phyloP scores from a whole-genome alignment of 2,113 vertebrate genomes.

The Gadus chalcogrammus region DNA sequence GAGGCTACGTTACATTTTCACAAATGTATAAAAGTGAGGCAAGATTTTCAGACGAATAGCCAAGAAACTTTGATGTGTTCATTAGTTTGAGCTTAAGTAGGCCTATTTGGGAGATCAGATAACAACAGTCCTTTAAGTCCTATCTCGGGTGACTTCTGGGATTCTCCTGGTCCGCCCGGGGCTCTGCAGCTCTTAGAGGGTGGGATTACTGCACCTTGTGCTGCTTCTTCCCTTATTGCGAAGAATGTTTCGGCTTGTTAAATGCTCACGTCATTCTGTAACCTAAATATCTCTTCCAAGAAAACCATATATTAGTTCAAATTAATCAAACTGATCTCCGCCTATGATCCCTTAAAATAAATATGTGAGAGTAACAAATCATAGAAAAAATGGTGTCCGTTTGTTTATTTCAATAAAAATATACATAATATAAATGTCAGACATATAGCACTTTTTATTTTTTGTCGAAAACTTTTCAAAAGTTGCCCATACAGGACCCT shows the following conservation, averaged over 20 bases:
- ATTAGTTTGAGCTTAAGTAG: slow-evolving; percentile 48
- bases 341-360: too few relatives aligned
- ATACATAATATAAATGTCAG: not conserved
- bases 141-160: slow-evolving; percentile 60
- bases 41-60: slow-evolving; percentile 26
- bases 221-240: slow-evolving; percentile 19
- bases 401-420: not conserved
- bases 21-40: slow-evolving; percentile 10
- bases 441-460: too few relatives aligned
- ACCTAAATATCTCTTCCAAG: too few relatives aligned
- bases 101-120: slow-evolving; percentile 61
- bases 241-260: not conserved
- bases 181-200: slow-evolving; percentile 42
- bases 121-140: slow-evolving; percentile 51
- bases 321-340: too few relatives aligned
- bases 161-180: slow-evolving; percentile 58
- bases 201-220: slow-evolving; percentile 50
- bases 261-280: not conserved
- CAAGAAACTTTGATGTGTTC: slow-evolving; percentile 58
- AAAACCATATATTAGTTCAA: too few relatives aligned
- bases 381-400: not conserved
- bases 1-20: not conserved
- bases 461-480: too few relatives aligned
- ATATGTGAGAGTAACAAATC: too few relatives aligned
- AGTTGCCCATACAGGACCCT: not conserved